Conservation (phyloP, 2,113 vertebrate genomes). For the Cyanoramphus novaezelandiae region DNA sequence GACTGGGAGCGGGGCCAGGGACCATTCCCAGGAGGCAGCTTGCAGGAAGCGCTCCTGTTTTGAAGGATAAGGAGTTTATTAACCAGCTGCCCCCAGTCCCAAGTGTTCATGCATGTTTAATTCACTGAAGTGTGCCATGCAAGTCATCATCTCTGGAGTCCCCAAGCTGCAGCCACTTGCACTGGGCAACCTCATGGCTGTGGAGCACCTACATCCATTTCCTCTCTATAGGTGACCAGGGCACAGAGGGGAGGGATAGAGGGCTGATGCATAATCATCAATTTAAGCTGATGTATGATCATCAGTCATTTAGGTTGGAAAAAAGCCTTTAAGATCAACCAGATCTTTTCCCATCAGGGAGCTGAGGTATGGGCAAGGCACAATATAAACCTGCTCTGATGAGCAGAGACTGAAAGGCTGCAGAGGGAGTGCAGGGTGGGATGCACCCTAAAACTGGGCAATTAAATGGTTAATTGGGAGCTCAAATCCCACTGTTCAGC, state of each 20-base stretch:
- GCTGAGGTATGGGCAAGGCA: background rate
- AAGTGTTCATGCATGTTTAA: background rate
- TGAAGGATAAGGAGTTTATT: background rate
- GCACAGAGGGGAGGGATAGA: background rate
- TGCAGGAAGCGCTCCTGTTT: background rate
- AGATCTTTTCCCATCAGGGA: background rate
- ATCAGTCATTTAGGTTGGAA: background rate
- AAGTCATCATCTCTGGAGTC: rapidly evolving
- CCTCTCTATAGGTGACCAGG: background rate
- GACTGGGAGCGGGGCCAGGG: background rate
- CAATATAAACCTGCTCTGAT: background rate
- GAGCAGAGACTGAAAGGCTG: background rate
- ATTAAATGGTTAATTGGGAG: background rate
- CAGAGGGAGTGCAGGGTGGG: background rate
- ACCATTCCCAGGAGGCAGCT: background rate
- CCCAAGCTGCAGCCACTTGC: rapidly evolving
- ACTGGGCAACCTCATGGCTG: background rate
- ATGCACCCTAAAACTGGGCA: background rate
- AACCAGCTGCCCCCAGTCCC: background rate
- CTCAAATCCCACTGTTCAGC: background rate
- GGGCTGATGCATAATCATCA: background rate
- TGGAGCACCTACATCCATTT: background rate
- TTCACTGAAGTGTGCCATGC: background rate
- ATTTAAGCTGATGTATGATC: background rate
- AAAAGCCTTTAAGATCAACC: background rate